Conservation (phyloP, 2,888 invertebrate species). For the Amphipoea oculea region DNA sequence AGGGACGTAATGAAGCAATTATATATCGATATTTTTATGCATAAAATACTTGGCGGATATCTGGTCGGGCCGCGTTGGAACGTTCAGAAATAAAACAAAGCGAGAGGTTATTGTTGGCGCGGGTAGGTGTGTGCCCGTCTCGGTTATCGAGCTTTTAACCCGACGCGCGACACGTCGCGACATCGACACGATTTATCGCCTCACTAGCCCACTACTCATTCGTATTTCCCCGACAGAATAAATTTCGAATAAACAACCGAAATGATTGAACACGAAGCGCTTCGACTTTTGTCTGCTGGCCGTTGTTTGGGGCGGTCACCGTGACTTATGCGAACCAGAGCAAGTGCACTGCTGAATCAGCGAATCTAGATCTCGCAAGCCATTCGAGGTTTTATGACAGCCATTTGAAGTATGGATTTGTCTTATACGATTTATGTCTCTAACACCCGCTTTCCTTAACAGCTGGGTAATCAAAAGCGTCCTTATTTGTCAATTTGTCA, state of each 20-base stretch:
- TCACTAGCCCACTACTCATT: conserved; percentile 89
- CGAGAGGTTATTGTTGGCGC: conserved; percentile 88
- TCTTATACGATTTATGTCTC: conserved; percentile 14
- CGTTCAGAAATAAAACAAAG: conserved; percentile 89
- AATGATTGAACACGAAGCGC: conserved; percentile 81
- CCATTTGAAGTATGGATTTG: conserved; percentile 30
- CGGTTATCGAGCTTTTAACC: conserved; percentile 91
- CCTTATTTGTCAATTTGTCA: neutral
- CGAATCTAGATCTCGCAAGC: conserved; percentile 45
- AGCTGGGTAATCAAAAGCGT: neutral
- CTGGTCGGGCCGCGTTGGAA: conserved; percentile 82
- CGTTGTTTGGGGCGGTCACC: conserved; percentile 59
- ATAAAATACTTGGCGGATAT: conserved; percentile 90
- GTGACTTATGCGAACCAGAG: conserved; percentile 62
- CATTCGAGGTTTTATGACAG: conserved; percentile 37
- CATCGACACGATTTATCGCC: conserved; percentile 89
- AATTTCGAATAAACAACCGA: conserved; percentile 84
- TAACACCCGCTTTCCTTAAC: neutral
- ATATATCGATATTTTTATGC: conserved; percentile 91
- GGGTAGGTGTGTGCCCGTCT: conserved; percentile 88
- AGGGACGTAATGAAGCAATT: conserved; percentile 91
- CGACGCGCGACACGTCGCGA: conserved; percentile 89
- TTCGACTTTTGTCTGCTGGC: conserved; percentile 66
- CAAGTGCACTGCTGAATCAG: conserved; percentile 56
- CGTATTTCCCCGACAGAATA: conserved; percentile 87